phyloP scores from a whole-genome alignment of 1,140 invertebrate species.

The Brachionus rotundiformis region DNA sequence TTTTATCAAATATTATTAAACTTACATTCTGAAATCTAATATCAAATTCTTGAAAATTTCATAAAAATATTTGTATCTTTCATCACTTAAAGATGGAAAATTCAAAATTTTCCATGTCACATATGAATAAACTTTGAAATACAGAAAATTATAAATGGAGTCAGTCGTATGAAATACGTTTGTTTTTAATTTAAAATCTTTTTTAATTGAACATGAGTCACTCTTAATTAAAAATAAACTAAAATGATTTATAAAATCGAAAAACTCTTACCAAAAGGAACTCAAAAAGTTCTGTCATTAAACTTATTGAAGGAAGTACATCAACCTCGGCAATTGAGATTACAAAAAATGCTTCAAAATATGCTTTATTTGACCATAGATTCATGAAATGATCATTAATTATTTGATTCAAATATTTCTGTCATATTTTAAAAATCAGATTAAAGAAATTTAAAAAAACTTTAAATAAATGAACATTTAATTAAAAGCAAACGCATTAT shows the following conservation, averaged over 20 bases:
- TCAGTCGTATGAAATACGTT: not conserved
- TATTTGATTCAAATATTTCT: not conserved
- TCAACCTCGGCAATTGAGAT: not conserved
- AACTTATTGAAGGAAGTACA: not conserved
- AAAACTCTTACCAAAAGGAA: conserved; percentile 2
- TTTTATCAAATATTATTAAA: not conserved
- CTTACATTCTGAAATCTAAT: conserved; percentile 18
- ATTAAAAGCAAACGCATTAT: no score
- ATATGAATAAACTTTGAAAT: not conserved
- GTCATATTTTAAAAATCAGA: not conserved
- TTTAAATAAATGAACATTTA: not conserved
- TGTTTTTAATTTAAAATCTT: not conserved
- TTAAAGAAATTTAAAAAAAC: not conserved
- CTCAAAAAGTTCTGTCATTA: not conserved
- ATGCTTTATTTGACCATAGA: conserved; percentile 19
- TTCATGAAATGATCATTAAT: conserved; percentile 24
- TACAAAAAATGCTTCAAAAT: conserved; percentile 19
- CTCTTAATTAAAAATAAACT: not conserved
- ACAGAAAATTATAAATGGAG: not conserved
- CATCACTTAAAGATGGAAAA: not conserved
- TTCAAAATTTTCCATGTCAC: not conserved
- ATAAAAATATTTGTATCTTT: conserved; percentile 15
- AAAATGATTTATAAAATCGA: not conserved
- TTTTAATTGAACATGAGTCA: not conserved
- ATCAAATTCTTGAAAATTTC: conserved; percentile 20